Base-by-base conservation (phyloP, 2,797 vertebrate genomes). In the Uromys caudimaculatus region DNA sequence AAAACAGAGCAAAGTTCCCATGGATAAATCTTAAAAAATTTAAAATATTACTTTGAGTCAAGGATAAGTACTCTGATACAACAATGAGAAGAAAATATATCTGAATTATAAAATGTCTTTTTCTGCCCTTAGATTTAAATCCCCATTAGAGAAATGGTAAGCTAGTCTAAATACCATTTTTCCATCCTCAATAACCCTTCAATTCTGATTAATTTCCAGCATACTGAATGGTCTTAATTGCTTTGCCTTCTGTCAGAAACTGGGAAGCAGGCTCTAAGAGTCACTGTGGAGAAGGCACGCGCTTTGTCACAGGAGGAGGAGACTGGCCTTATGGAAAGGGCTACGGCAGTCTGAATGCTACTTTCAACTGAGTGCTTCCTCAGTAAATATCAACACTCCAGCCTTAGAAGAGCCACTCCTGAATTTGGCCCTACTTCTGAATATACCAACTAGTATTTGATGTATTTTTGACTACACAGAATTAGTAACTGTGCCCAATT, bases 371-470 rank as follows among this genome's bases (percentile, higher is more conserved):
- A 93, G 9, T 29, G 23, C 19, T 52, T 88, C 87, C 44, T 96
- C 64, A 88, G 24, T 67, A 89, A 94, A 92, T 82, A 90, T 3
- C 32, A n/a, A 50, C 41, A 4, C 11, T 60, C 44, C 24, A 87
- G 35, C 71, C 60, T 67, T 62, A 81, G n/a, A 91, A 41, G 93
- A 90, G 21, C 12, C 58, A 79, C n/a, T 79, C 14, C 47, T 79
- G 35, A 90, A 56, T 41, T n/a, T 69, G 62, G 50, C 24, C 87
- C 76, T 94, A 64, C 88, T 92, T 95, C 56, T 94, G 64, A 91
- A 77, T 47, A 64, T 71, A 54, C 41, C 16, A 58, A 71, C 78
- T 81, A 78, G 52, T 41, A 69, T 14, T 79, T 27, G 52, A 52
- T 56, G 52, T 27, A 60, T 44, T 64, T 64, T 71, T 76, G 44